phyloP scores from a whole-genome alignment of 2,113 vertebrate species.

The Chionomys nivalis region DNA sequence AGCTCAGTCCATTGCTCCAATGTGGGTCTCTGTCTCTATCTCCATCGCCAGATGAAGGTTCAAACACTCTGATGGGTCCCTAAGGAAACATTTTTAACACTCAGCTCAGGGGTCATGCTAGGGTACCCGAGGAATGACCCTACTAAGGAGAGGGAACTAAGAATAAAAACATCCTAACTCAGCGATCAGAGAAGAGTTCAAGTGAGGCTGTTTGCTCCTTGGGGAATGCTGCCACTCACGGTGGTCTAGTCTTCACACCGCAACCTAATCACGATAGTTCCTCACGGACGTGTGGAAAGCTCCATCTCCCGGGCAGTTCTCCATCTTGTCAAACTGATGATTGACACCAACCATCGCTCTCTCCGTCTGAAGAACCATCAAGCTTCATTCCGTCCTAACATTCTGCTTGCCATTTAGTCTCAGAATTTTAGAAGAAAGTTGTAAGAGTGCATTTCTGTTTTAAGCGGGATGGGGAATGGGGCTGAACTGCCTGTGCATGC shows the following conservation, averaged over 20 bases:
- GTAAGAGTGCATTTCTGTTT: neutral
- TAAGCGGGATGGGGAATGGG: no score
- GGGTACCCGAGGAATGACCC: conserved; percentile 1
- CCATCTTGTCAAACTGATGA: neutral
- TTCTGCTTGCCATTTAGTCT: neutral
- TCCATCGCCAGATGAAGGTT: no score
- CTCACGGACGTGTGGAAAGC: neutral
- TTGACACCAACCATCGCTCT: neutral
- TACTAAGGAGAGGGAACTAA: neutral
- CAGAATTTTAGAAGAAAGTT: neutral
- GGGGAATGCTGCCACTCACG: no score
- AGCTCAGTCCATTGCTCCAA: no score
- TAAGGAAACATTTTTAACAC: conserved; percentile 32
- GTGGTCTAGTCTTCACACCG: neutral
- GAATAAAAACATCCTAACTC: neutral
- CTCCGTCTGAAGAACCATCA: neutral
- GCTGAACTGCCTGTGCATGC: neutral
- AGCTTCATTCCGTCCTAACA: neutral
- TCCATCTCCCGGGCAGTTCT: neutral
- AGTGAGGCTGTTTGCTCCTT: neutral
- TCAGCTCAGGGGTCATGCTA: neutral
- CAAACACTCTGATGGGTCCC: no score
- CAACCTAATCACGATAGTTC: neutral
- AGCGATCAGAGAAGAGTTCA: neutral
- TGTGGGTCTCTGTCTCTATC: no score